These are phyloP conservation scores for Lamellibrachia columna DNA, from an alignment of 2,888 invertebrate species.

Conservation along the genomic window DNA sequence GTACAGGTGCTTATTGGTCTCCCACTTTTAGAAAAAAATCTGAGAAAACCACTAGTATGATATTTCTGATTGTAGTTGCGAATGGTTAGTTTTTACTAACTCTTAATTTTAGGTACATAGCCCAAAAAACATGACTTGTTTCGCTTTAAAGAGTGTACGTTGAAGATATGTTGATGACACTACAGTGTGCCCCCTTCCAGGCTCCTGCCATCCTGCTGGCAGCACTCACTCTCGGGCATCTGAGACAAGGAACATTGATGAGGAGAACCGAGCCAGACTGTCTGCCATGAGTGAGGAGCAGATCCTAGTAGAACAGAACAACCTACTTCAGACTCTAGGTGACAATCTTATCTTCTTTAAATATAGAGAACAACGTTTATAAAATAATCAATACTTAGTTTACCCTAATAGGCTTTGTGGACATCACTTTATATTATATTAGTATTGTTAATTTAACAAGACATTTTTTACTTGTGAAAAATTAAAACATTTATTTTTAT, in stretches of 20 bases:
- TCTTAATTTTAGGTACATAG: too few relatives aligned
- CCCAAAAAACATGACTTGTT: too few relatives aligned
- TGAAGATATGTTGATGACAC: neutral
- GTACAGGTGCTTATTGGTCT: too few relatives aligned
- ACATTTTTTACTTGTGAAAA: too few relatives aligned
- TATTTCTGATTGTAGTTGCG: too few relatives aligned
- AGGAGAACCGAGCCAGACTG: conserved; percentile 77
- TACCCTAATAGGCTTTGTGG: too few relatives aligned
- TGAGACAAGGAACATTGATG: conserved; percentile 11
- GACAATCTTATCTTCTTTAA: neutral
- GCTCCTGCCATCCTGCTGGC: neutral
- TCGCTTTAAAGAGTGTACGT: neutral
- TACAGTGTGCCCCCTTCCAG: neutral
- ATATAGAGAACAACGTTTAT: neutral
- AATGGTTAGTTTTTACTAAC: too few relatives aligned
- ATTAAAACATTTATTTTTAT: too few relatives aligned
- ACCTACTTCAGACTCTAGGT: conserved; percentile 70
- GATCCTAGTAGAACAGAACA: conserved; percentile 78
- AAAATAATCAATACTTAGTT: neutral
- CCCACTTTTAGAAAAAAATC: too few relatives aligned
- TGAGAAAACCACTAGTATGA: too few relatives aligned
- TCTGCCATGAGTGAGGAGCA: conserved; percentile 78
- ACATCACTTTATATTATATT: too few relatives aligned
- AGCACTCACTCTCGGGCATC: neutral
- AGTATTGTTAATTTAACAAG: too few relatives aligned